phyloP scores from a whole-genome alignment of 2,113 vertebrate species.

The human (Homo sapiens) region DNA sequence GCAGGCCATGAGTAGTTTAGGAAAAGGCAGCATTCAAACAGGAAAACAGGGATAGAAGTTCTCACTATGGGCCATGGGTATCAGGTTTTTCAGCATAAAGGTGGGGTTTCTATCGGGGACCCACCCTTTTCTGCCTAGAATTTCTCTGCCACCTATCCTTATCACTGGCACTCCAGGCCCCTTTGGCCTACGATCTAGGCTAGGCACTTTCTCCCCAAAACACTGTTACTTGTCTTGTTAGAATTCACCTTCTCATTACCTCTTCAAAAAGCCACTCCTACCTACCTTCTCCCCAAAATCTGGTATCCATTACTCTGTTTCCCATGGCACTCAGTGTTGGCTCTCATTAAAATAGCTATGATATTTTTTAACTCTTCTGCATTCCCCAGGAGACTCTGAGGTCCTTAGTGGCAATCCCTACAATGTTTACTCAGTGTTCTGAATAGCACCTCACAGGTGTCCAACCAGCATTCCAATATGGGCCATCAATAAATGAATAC shows the following conservation, averaged over 20 bases:
- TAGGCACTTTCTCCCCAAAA: background rate
- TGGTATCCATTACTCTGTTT: background rate
- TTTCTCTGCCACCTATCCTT: no score
- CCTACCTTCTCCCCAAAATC: background rate
- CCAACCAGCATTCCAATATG: background rate
- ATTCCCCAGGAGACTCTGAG: background rate
- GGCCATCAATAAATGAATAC: background rate
- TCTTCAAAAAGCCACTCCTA: background rate
- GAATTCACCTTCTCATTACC: background rate
- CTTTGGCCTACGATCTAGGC: background rate
- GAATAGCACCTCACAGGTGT: background rate
- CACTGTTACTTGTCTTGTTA: background rate
- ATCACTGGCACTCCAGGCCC: background rate
- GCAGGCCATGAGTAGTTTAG: no score
- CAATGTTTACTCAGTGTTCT: background rate
- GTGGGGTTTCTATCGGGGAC: no score
- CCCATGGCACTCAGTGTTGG: background rate
- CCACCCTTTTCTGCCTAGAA: no score
- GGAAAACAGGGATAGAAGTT: no score
- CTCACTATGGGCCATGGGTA: no score
- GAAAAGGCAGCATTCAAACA: no score
- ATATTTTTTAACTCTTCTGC: background rate
- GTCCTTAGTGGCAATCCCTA: background rate
- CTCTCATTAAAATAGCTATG: background rate
- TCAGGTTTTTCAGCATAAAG: no score